Percentiles rank a stretch among this genome's conserved stretches.
phyloP scores from a whole-genome alignment of 2,888 invertebrate genomes.

The Acleris sparsana region DNA sequence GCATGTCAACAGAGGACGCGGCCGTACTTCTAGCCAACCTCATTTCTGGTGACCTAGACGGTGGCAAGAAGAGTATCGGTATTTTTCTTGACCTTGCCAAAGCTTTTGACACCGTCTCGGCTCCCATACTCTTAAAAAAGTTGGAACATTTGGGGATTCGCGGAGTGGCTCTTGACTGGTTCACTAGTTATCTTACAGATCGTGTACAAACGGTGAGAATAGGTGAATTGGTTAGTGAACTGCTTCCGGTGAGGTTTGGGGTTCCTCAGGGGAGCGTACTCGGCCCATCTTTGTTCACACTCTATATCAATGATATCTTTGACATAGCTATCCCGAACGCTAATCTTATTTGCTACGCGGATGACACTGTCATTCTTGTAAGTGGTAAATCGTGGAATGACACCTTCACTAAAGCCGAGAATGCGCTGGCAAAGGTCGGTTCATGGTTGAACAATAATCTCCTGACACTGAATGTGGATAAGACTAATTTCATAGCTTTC shows the following conservation, averaged over 20 bases:
- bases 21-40: neutral
- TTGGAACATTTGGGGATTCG: neutral
- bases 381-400: no score
- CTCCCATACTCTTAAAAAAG: neutral
- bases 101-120: neutral
- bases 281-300: neutral
- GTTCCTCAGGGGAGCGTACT: conserved; percentile 4
- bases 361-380: no score
- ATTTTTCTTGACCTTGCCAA: neutral
- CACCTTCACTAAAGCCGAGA: no score
- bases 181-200: neutral
- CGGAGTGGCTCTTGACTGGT: conserved; percentile 1
- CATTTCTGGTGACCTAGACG: neutral
- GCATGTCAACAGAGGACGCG: neutral
- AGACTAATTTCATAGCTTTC: no score
- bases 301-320: neutral
- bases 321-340: no score
- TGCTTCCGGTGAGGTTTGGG: neutral
- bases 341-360: no score
- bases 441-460: no score
- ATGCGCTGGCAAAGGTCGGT: no score
- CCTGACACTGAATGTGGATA: no score
- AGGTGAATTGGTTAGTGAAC: neutral
- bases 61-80: conserved; percentile 1
- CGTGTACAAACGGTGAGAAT: conserved; percentile 1